A percentile compares a stretch with the other conserved stretches of the same genome.
phyloP scores from a whole-genome alignment of 2,113 vertebrate species.

The Myrmophylax atrothorax region DNA sequence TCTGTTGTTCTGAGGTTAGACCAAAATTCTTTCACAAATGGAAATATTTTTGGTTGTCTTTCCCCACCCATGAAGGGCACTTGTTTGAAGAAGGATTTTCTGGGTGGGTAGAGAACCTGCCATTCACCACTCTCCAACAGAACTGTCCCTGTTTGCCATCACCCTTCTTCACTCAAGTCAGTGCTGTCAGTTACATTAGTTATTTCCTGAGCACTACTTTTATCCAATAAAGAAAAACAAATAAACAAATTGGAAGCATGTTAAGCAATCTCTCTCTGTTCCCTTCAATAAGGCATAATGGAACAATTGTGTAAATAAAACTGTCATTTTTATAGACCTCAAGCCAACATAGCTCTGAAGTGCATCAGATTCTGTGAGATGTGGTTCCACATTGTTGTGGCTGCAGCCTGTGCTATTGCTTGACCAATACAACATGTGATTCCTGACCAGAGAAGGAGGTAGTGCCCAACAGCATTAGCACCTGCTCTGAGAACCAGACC shows the following conservation, averaged over 20 bases:
- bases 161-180: not conserved
- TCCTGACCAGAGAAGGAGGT: not conserved
- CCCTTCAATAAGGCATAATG: not conserved
- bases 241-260: slow-evolving; percentile 30
- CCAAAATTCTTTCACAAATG: not conserved
- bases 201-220: slow-evolving; percentile 30
- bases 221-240: slow-evolving; percentile 41
- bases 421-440: not conserved
- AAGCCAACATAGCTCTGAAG: not conserved
- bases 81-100: not conserved
- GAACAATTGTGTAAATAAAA: slow-evolving; percentile 33
- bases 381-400: not conserved
- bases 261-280: slow-evolving; percentile 9
- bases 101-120: not conserved
- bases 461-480: not conserved
- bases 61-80: not conserved
- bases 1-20: slow-evolving; percentile 26
- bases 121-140: not conserved
- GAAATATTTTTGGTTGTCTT: not conserved
- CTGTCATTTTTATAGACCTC: slow-evolving; percentile 7
- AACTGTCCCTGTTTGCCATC: not conserved
- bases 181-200: not conserved
- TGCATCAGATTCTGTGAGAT: not conserved
- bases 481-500: not conserved
- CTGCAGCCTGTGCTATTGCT: not conserved